These are phyloP conservation scores for Lamproptera curius DNA, from an alignment of 2,888 invertebrate species.

Conservation along the genomic window DNA sequence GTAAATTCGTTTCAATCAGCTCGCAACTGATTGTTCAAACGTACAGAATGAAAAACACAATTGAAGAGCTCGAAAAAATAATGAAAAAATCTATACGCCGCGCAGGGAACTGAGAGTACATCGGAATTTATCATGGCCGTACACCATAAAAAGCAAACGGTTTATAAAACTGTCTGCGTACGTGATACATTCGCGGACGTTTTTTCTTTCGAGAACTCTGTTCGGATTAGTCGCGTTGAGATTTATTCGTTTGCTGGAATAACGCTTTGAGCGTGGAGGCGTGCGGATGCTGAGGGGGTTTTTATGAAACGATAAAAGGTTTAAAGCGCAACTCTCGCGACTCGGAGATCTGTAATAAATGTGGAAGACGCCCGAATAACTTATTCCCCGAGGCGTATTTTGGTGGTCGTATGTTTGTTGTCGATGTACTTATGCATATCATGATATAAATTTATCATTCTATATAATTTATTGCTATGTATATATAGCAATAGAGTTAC, in stretches of 20 bases:
- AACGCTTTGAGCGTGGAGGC: conserved; percentile 22
- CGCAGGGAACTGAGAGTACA: neutral
- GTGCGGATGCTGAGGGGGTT: conserved; percentile 37
- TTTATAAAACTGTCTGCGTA: conserved; percentile 50
- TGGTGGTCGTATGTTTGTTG: too few species aligned
- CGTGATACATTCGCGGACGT: conserved; percentile 38
- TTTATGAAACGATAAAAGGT: conserved; percentile 23
- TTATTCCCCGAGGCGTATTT: neutral
- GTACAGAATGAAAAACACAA: too few species aligned
- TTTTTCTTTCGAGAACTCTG: conserved; percentile 40
- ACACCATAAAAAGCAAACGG: conserved; percentile 45
- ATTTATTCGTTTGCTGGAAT: conserved; percentile 40
- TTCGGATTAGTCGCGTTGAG: conserved; percentile 48
- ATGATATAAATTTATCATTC: too few species aligned
- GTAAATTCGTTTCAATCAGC: too few species aligned
- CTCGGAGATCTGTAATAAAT: conserved; percentile 2
- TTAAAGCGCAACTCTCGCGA: conserved; percentile 12
- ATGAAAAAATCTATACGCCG: too few species aligned
- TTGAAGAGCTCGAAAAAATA: too few species aligned
- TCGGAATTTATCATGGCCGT: conserved; percentile 11
- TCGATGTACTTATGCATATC: too few species aligned
- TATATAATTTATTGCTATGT: too few species aligned
- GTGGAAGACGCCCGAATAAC: neutral
- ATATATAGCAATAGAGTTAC: too few species aligned
- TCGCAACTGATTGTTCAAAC: too few species aligned